Evolutionary conservation across 1,140 invertebrate species (phyloP).

Genomic region (Cepaea nemoralis): DNA sequence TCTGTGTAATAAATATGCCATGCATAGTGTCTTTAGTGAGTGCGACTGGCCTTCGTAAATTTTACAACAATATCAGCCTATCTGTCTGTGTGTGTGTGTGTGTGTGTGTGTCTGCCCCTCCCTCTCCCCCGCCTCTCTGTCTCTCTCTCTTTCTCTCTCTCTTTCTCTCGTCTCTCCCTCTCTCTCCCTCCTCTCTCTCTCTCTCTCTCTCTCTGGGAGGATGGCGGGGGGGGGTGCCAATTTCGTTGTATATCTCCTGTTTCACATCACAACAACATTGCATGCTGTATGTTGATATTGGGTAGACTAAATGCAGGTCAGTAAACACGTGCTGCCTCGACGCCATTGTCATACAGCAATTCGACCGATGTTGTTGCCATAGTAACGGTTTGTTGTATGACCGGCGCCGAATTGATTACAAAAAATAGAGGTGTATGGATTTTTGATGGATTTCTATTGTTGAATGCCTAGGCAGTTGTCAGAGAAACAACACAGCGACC

Average conservation of each 20-base stretch:
- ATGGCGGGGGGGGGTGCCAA: no score
- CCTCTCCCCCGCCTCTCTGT: slow-evolving; percentile 22
- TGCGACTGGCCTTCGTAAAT: no score
- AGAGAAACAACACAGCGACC: neutral
- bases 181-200: no score
- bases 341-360: neutral
- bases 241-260: no score
- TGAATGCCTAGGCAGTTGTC: neutral
- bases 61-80: no score
- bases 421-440: slow-evolving; percentile 10
- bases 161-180: no score
- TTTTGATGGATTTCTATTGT: slow-evolving; percentile 14
- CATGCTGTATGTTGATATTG: no score
- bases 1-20: no score
- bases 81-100: neutral
- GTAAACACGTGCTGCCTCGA: neutral
- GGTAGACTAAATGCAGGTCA: neutral
- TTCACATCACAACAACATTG: no score
- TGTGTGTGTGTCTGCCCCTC: no score
- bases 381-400: neutral
- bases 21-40: no score
- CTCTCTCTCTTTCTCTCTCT: slow-evolving; percentile 28
- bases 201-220: no score
- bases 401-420: neutral
- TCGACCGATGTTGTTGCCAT: slow-evolving; percentile 8